These are phyloP conservation scores for Protula sp. DNA, from an alignment of 2,888 invertebrate species.

Conservation along the genomic window DNA sequence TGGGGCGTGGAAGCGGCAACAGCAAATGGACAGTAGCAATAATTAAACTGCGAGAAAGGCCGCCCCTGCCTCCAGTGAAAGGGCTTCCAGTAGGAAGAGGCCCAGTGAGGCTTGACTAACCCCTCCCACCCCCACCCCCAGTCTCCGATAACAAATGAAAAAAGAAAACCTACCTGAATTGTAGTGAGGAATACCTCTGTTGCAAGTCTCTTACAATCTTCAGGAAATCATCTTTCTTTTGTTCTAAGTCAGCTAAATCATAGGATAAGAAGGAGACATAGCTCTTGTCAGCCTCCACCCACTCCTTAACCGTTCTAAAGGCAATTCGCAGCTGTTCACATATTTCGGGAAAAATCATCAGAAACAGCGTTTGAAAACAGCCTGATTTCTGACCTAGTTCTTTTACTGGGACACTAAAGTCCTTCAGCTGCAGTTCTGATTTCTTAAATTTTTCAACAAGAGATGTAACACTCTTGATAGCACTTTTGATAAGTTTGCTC, in stretches of 20 bases:
- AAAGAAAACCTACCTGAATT: slow-evolving; percentile 25
- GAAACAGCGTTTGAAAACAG: slow-evolving; percentile 32
- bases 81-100: too few species aligned
- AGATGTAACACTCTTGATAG: slow-evolving; percentile 26
- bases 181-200: slow-evolving; percentile 28
- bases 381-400: slow-evolving; percentile 31
- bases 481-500: slow-evolving; percentile 25
- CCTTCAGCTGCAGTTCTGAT: slow-evolving; percentile 25
- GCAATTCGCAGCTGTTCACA: slow-evolving; percentile 36
- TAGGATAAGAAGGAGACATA: slow-evolving; percentile 36
- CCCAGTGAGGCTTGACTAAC: too few species aligned
- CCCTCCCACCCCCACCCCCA: too few species aligned
- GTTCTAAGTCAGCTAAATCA: slow-evolving; percentile 36
- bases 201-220: slow-evolving; percentile 29
- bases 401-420: slow-evolving; percentile 28
- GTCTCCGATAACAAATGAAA: too few species aligned
- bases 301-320: slow-evolving; percentile 31
- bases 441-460: slow-evolving; percentile 29
- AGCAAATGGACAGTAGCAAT: too few species aligned
- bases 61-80: too few species aligned
- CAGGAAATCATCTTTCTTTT: slow-evolving; percentile 30
- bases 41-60: too few species aligned
- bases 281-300: slow-evolving; percentile 40
- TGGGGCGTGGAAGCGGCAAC: too few species aligned
- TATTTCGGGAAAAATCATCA: slow-evolving; percentile 38